Evolutionary conservation across 2,797 vertebrate genomes (phyloP).

Genomic region (Falco novaeseelandiae): DNA sequence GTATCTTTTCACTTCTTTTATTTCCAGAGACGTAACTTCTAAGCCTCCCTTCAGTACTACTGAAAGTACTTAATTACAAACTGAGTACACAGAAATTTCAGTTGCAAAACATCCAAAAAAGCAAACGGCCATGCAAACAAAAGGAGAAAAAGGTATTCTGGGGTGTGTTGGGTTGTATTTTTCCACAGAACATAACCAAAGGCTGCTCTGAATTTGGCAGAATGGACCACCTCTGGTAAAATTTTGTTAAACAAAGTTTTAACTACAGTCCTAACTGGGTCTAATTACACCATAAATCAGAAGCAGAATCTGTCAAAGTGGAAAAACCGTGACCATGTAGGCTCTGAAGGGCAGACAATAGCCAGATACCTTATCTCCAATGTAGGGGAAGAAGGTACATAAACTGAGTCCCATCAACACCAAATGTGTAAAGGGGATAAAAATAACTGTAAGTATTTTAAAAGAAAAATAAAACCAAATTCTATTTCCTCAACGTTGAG

Average conservation of each 20-base stretch:
- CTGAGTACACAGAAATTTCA: not conserved
- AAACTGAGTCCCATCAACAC: not conserved
- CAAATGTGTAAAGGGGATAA: not conserved
- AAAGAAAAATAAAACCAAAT: not conserved
- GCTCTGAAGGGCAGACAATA: not conserved
- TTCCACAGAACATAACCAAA: not conserved
- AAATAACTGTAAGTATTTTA: not conserved
- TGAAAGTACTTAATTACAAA: not conserved
- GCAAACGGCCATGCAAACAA: not conserved
- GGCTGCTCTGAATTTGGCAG: not conserved
- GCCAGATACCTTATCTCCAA: not conserved
- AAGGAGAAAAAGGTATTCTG: not conserved
- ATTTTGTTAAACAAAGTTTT: not conserved
- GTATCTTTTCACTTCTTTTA: not conserved
- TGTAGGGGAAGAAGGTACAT: not conserved
- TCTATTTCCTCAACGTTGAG: not conserved
- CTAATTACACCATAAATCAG: not conserved
- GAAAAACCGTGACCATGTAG: accelerated
- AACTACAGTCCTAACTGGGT: not conserved
- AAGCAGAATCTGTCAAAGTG: not conserved
- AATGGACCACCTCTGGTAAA: not conserved
- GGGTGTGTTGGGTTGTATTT: not conserved
- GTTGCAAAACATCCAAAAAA: not conserved
- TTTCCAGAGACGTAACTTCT: not conserved
- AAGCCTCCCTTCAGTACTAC: not conserved